Evolutionary conservation across 2,888 invertebrate genomes (phyloP).

Genomic region (Tyria jacobaeae): DNA sequence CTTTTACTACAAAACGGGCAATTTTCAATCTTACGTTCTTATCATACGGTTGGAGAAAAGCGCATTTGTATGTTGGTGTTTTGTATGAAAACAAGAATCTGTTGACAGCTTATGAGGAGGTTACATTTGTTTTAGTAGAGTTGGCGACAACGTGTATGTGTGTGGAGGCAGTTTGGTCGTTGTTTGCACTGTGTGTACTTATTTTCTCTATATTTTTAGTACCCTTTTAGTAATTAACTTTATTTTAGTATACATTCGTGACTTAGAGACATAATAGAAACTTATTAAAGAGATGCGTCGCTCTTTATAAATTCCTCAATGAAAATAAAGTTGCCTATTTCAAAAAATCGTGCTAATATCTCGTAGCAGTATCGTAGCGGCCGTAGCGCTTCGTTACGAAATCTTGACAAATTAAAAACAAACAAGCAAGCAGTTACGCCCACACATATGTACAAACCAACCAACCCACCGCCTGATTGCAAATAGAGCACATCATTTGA

Average conservation of each 20-base stretch:
- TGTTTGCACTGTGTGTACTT: constrained; percentile 23
- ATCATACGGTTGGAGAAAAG: constrained; percentile 37
- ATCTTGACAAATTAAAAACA: constrained; percentile 35
- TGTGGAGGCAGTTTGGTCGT: constrained; percentile 31
- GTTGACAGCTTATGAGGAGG: constrained; percentile 77
- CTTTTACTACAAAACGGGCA: constrained; percentile 16
- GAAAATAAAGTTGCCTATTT: neutral
- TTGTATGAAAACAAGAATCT: constrained; percentile 57
- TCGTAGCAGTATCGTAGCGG: constrained; percentile 50
- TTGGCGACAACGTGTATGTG: constrained; percentile 43
- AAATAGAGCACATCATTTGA: constrained; percentile 56
- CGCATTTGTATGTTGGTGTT: constrained; percentile 33
- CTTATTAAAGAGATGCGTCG: no score
- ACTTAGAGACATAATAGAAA: neutral
- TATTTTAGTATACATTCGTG: neutral
- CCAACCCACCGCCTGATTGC: constrained; percentile 28
- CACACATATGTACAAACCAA: constrained; percentile 13
- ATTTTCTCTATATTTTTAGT: constrained; percentile 20
- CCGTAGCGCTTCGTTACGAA: constrained; percentile 54
- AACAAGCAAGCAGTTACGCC: constrained; percentile 21
- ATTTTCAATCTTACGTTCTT: constrained; percentile 52
- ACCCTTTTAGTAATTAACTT: neutral
- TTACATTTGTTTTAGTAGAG: constrained; percentile 61
- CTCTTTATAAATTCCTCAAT: no score
- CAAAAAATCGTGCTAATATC: neutral